Percentiles rank a stretch among this genome's conserved stretches.
Evolutionary conservation across 2,797 vertebrate species (phyloP).

Genomic region (Chelonia mydas): DNA sequence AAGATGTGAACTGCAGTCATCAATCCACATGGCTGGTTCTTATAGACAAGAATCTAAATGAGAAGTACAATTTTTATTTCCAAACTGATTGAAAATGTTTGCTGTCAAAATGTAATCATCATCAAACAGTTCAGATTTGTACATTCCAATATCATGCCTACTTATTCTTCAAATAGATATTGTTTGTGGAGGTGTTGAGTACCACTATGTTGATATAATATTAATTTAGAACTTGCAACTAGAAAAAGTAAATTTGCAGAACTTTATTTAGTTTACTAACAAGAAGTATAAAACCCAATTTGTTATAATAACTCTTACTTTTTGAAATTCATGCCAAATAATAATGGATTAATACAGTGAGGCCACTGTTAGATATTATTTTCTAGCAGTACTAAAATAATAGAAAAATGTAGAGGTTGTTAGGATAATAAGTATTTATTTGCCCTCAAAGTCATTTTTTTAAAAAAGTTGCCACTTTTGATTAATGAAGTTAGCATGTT

Average conservation of each 20-base stretch:
- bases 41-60: not conserved
- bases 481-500: not conserved
- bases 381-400: not conserved
- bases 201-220: not conserved
- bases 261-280: not conserved
- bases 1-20: not conserved
- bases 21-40: not conserved
- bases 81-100: not conserved
- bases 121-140: not conserved
- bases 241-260: not conserved
- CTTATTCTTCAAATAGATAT: not conserved
- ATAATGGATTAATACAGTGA: not conserved
- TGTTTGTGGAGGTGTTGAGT: not conserved
- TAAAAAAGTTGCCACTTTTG: not conserved
- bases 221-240: not conserved
- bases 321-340: not conserved
- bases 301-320: not conserved
- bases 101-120: not conserved
- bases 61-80: not conserved
- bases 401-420: not conserved
- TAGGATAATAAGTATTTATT: fast-evolving
- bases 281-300: not conserved
- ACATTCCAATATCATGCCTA: not conserved
- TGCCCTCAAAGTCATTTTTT: not conserved
- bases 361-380: not conserved